phyloP scores from a whole-genome alignment of 1,140 invertebrate species.

The Telenomus remus region DNA sequence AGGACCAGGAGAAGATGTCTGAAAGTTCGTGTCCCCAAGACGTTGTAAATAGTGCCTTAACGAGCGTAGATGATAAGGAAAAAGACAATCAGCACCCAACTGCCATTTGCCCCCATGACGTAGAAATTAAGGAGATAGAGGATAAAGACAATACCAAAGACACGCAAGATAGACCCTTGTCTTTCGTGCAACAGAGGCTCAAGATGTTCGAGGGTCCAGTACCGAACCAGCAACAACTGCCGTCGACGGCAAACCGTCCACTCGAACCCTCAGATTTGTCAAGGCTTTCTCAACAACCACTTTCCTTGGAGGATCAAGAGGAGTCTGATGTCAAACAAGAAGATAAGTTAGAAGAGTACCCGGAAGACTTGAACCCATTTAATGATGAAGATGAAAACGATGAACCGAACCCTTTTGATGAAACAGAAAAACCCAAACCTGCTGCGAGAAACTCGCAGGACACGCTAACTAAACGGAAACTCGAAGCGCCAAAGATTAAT shows the following conservation, averaged over 20 bases:
- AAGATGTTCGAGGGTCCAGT: slow-evolving; percentile 61
- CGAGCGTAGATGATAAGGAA: slow-evolving; percentile 44
- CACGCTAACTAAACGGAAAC: slow-evolving; percentile 62
- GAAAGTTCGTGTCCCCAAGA: slow-evolving; percentile 39
- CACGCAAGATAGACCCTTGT: slow-evolving; percentile 41
- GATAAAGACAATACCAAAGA: slow-evolving; percentile 68
- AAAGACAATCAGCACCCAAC: slow-evolving; percentile 59
- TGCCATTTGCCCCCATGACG: slow-evolving; percentile 61
- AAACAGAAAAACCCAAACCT: slow-evolving; percentile 74
- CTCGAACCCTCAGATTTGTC: slow-evolving; percentile 31
- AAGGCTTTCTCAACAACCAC: slow-evolving; percentile 41
- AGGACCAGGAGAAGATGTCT: slow-evolving; percentile 6
- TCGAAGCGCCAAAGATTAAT: slow-evolving; percentile 73
- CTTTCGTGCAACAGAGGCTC: slow-evolving; percentile 65
- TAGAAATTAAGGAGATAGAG: slow-evolving; percentile 55
- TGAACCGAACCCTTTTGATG: slow-evolving; percentile 81
- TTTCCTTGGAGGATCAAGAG: slow-evolving; percentile 33
- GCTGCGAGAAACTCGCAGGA: slow-evolving; percentile 61
- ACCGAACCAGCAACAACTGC: background rate
- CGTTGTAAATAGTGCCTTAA: slow-evolving; percentile 50
- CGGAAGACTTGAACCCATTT: slow-evolving; percentile 88
- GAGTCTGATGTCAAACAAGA: slow-evolving; percentile 7
- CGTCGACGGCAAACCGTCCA: slow-evolving; percentile 11
- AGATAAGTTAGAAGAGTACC: slow-evolving; percentile 76
- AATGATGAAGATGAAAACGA: slow-evolving; percentile 78